Percentiles rank a stretch among this genome's conserved stretches.
phyloP scores from a whole-genome alignment of 2,113 vertebrate species.

The Oplegnathus fasciatus region DNA sequence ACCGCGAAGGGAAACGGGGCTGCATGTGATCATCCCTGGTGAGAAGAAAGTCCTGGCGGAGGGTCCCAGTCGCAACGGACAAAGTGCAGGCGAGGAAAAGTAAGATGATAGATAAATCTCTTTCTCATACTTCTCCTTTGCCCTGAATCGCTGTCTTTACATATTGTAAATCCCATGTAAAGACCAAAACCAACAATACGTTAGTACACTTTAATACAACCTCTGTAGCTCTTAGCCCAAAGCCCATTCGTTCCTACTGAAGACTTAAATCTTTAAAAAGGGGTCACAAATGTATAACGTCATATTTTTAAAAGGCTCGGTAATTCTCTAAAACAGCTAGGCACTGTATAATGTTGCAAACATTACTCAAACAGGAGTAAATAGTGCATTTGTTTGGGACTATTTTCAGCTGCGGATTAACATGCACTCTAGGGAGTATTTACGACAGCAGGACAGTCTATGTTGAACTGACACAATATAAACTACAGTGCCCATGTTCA shows the following conservation, averaged over 20 bases:
- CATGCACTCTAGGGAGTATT: background rate
- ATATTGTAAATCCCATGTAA: background rate
- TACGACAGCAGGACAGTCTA: background rate
- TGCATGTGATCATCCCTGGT: slow-evolving; percentile 92
- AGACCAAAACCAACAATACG: background rate
- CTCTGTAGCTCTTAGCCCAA: background rate
- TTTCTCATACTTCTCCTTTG: background rate
- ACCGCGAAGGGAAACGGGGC: slow-evolving; percentile 90
- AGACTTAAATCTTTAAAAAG: background rate
- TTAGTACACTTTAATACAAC: background rate
- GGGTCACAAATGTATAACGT: background rate
- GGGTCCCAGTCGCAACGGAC: slow-evolving; percentile 93
- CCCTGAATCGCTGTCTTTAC: background rate
- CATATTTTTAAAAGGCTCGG: no score
- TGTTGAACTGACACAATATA: background rate
- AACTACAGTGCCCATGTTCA: background rate
- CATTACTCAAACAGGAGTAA: background rate
- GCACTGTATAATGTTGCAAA: background rate
- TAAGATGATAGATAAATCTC: slow-evolving; percentile 80
- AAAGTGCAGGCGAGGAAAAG: slow-evolving; percentile 94
- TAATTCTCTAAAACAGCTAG: no score
- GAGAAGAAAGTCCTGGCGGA: slow-evolving; percentile 93
- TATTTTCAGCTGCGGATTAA: background rate
- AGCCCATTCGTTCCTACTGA: background rate
- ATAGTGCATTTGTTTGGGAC: background rate